Conservation (phyloP, 2,797 vertebrate genomes). For the Mormyrops boulengeri region DNA sequence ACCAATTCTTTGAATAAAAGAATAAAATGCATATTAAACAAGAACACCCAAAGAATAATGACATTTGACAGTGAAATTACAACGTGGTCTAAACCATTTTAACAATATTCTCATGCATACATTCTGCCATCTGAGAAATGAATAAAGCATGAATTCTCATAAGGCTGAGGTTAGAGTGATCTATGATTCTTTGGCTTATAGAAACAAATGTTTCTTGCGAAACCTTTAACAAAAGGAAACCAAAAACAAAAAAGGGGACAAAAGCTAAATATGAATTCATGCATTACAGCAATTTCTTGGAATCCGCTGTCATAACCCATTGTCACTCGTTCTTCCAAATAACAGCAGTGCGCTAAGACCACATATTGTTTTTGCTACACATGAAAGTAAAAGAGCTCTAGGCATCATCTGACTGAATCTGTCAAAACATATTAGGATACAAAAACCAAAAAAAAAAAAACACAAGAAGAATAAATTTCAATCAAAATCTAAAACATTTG, state of each 20-base stretch:
- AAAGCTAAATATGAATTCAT: not conserved
- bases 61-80: not conserved
- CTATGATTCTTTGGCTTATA: not conserved
- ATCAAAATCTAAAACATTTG: not conserved
- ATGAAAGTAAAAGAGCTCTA: not conserved
- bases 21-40: not conserved
- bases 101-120: not conserved
- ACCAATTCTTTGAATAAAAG: not conserved
- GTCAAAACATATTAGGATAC: constrained; percentile 1
- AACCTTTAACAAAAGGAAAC: not conserved
- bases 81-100: not conserved
- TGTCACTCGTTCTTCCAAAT: not conserved
- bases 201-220: not conserved
- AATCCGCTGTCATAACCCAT: not conserved
- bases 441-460: not conserved
- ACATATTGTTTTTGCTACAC: not conserved
- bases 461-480: not conserved
- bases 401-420: not conserved
- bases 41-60: not conserved
- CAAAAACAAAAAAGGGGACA: not conserved
- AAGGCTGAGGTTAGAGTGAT: not conserved
- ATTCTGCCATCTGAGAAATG: not conserved
- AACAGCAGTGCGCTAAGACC: not conserved
- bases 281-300: not conserved
- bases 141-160: not conserved